Evolutionary conservation across 1,140 invertebrate genomes (phyloP).

Genomic region (Megathymus violae): DNA sequence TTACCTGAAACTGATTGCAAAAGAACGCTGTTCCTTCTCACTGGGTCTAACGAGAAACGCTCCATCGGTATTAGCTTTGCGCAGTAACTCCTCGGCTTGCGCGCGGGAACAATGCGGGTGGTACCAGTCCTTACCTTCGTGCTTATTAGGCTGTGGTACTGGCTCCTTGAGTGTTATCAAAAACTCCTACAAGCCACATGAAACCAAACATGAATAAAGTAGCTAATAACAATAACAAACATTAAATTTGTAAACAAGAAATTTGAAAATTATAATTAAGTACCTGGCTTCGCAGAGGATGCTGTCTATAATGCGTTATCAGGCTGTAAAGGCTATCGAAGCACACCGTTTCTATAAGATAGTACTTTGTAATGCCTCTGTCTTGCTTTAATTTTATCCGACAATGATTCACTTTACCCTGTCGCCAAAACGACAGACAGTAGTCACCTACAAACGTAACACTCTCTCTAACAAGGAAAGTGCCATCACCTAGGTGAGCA

Average conservation of each 20-base stretch:
- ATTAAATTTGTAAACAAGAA: too few relatives aligned
- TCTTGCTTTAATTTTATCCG: slow-evolving; percentile 96
- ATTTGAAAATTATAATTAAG: too few relatives aligned
- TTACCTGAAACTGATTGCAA: slow-evolving; percentile 97
- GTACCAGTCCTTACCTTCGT: slow-evolving; percentile 98
- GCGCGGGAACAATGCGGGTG: slow-evolving; percentile 91
- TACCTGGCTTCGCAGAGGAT: slow-evolving; percentile 93
- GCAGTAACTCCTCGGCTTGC: slow-evolving; percentile 94
- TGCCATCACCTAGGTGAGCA: slow-evolving; percentile 95
- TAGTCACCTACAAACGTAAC: slow-evolving; percentile 98
- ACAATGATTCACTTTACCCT: slow-evolving; percentile 96
- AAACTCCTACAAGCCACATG: slow-evolving; percentile 89
- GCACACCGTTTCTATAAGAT: slow-evolving; percentile 93
- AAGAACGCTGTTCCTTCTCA: slow-evolving; percentile 92
- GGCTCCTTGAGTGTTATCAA: slow-evolving; percentile 94
- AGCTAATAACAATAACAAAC: not conserved
- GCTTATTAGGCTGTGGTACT: slow-evolving; percentile 97
- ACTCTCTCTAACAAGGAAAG: slow-evolving; percentile 97
- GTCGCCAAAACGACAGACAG: slow-evolving; percentile 96
- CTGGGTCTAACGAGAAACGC: slow-evolving; percentile 96
- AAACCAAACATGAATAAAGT: slow-evolving; percentile 3
- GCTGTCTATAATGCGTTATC: slow-evolving; percentile 94
- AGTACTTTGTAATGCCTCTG: slow-evolving; percentile 94
- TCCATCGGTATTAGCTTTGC: slow-evolving; percentile 92
- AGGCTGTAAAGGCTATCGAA: slow-evolving; percentile 97